These are phyloP conservation scores for Drosophila peninsularis DNA, from an alignment of 2,888 invertebrate species.

Conservation along the genomic window DNA sequence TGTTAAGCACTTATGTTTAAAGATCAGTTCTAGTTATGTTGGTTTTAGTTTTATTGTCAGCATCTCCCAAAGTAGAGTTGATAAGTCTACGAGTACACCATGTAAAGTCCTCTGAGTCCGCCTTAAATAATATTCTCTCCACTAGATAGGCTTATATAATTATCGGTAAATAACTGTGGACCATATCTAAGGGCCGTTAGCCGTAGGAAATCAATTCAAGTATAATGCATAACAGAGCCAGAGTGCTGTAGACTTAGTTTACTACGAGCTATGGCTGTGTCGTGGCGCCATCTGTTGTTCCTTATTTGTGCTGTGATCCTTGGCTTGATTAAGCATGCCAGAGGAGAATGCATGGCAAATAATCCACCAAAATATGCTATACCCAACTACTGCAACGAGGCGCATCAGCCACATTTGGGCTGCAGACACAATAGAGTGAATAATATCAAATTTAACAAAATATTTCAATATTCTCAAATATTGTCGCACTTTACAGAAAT, in stretches of 20 bases:
- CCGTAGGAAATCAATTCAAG: constrained; percentile 3
- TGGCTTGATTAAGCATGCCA: not conserved
- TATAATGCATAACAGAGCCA: not conserved
- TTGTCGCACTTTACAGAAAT: not conserved
- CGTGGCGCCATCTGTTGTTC: not conserved
- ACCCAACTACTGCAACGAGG: constrained; percentile 19
- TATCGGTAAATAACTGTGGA: not conserved
- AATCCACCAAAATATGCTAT: not conserved
- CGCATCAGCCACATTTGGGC: constrained; percentile 11
- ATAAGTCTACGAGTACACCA: not conserved
- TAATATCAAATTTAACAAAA: not conserved
- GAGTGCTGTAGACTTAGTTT: not conserved
- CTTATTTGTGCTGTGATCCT: not conserved
- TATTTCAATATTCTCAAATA: not conserved
- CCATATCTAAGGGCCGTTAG: not conserved
- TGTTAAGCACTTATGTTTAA: not conserved
- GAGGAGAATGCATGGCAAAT: not conserved
- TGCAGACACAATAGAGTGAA: not conserved
- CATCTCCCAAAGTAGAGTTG: no score
- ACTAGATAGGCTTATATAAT: not conserved
- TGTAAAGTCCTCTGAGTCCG: no score
- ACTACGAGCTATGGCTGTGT: constrained; percentile 4
- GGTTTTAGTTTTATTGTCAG: no score
- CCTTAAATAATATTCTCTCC: not conserved
- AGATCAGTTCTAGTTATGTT: no score